Conservation (phyloP, 1,140 invertebrate species). For the Triops cancriformis region DNA sequence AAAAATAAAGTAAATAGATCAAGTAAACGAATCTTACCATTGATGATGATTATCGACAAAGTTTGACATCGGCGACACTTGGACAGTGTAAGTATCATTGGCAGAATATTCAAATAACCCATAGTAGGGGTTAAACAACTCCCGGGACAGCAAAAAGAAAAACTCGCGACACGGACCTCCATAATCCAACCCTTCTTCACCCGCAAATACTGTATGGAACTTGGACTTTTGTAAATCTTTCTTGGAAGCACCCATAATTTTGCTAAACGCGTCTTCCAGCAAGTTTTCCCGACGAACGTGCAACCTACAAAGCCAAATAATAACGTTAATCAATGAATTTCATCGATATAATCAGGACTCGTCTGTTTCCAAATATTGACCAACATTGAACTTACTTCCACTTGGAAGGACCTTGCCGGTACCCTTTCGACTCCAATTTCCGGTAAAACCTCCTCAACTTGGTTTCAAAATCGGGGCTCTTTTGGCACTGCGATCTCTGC, state of each 20-base stretch:
- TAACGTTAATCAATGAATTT: constrained; percentile 17
- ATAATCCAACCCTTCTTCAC: constrained; percentile 94
- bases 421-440: constrained; percentile 91
- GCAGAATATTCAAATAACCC: constrained; percentile 97
- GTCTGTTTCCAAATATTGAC: constrained; percentile 2
- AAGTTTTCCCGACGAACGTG: constrained; percentile 79
- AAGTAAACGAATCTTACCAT: constrained; percentile 56
- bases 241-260: constrained; percentile 92
- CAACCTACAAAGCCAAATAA: constrained; percentile 15
- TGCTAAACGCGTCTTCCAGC: constrained; percentile 89
- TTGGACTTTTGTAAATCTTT: constrained; percentile 92
- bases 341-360: too few species aligned
- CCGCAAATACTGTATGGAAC: constrained; percentile 87
- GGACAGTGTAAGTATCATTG: constrained; percentile 94
- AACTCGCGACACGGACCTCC: constrained; percentile 93
- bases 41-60: constrained; percentile 97
- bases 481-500: constrained; percentile 18
- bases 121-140: constrained; percentile 97
- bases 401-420: constrained; percentile 90
- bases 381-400: constrained; percentile 63
- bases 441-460: constrained; percentile 90
- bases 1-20: too few species aligned
- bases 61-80: constrained; percentile 93
- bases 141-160: constrained; percentile 90
- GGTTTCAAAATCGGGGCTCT: constrained; percentile 81